Conservation (phyloP, 2,113 vertebrate genomes). For the Thalassoma bifasciatum region DNA sequence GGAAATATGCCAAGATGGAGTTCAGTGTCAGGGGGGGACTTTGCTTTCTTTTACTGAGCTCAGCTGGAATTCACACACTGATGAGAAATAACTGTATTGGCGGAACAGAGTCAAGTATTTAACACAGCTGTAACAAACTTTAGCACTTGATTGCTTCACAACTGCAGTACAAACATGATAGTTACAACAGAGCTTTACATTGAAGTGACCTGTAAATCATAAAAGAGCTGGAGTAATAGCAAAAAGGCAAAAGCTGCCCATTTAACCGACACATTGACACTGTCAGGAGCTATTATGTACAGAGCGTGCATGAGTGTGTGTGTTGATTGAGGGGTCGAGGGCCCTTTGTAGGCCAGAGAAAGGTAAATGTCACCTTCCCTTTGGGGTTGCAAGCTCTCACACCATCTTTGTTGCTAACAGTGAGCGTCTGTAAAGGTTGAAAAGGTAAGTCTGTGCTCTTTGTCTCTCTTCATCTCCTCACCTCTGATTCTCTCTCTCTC, state of each 20-base stretch:
- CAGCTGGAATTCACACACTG: neutral
- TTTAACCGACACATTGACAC: conserved; percentile 38
- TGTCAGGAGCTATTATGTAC: conserved; percentile 27
- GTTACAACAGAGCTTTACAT: no score
- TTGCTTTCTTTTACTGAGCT: conserved; percentile 3
- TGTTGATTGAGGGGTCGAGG: conserved; percentile 5
- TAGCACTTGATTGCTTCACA: no score
- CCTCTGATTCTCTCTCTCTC: conserved; percentile 22
- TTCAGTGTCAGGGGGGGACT: neutral
- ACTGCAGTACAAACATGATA: no score
- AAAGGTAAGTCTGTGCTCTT: conserved; percentile 33
- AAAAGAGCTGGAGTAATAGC: neutral
- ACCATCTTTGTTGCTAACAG: conserved; percentile 15
- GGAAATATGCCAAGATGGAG: conserved; percentile 31
- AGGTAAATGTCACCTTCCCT: conserved; percentile 61
- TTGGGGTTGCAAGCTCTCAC: conserved; percentile 39
- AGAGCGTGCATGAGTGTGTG: conserved; percentile 2
- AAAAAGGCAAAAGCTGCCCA: conserved; percentile 14
- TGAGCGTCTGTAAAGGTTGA: conserved; percentile 45
- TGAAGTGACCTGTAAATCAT: no score
- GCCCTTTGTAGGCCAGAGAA: conserved; percentile 35
- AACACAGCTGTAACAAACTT: no score
- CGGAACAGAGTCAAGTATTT: no score
- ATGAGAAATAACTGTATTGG: no score
- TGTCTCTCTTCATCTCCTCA: conserved; percentile 56